Evolutionary conservation across 2,797 vertebrate genomes (phyloP), one percentile per base, ranked within the genome.

Genomic region (Synaphobranchus kaupii): DNA sequence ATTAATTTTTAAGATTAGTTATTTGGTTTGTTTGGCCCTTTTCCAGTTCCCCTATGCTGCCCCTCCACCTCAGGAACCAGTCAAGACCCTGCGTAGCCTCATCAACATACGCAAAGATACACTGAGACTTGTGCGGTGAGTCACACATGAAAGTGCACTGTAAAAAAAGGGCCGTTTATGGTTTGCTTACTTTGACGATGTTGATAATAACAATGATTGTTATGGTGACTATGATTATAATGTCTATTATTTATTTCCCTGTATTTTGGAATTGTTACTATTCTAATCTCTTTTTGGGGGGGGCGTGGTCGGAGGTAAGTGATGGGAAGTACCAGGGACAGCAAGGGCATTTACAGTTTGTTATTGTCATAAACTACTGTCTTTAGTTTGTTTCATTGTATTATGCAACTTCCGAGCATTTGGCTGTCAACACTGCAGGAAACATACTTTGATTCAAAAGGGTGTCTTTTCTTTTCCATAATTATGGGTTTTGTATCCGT

Each of bases 71-170:
- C 98, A 99, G 89, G 99, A 99, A 92, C 99, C 99, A 0, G 98
- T 99, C 89, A 99, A 99, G 96, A 99, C 98, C 0, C 94, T 99
- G 91, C 96, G 98, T 92, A 99, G 99, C 91, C 96, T 99, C 90
- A 97, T 99, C 94, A 99, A 99, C 93, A 98, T 99, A 93, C 97
- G 99, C 20, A 99, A 99, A 94, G 99, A 99, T 95, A 99, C 98
- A 0, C 95, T 99, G 90, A 96, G 99, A 86, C 97, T 99, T 0
- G 97, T 99, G 92, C 97, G 96, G 99, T 99, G 93, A 93, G 96
- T 66, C 85, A 34, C 73, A 20, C 39, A 44, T 76, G 28, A 5
- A 54, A 54, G 13, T 60, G 58, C 20, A 17, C 13, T 17, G 22
- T 2, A 3, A 73, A 31, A 71, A 5, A 10, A 13, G 12, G 13